Evolutionary conservation across 2,113 vertebrate species (phyloP), one percentile per base, ranked within the genome.

Genomic region (Centropristis striata): DNA sequence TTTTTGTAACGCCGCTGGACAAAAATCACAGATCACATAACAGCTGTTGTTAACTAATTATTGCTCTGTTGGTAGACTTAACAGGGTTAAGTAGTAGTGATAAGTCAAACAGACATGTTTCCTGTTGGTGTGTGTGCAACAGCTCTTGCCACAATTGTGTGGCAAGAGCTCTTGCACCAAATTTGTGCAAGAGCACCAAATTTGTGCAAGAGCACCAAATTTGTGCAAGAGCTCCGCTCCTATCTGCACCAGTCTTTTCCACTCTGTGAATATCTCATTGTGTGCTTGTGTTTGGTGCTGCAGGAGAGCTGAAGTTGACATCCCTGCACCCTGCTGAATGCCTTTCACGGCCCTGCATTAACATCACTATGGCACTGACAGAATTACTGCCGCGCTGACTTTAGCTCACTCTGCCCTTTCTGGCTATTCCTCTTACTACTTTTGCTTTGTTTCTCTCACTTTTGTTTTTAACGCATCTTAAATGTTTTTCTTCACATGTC

Each of bases 311-410:
- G 78, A 86, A 60, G 84, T 86, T 73, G 88, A 90, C 90, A 71
- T 89, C 85, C 81, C 81, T 83, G 89, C 91, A 85, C 91, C 90
- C 90, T 20, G 86, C 93, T 87, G 91, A 91, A 93, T 77, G 91
- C 86, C 71, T 92, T 94, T 93, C 90, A 92, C 42, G 75, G 87
- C 84, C 71, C 89, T 76, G 70, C 92, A 94, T 94, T 94, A 93
- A 80, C 93, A 94, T 94, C 88, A 93, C 93, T 93, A 94, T 92
- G 87, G 87, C 85, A 53, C 81, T 92, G 93, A 92, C 92, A 93
- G 93, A 93, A 86, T 92, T 93, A 94, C 89, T 88, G 89, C 90
- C 37, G 80, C 39, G 70, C 89, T 89, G 90, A 92, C 92, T 91
- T 84, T 88, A 85, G 90, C 86, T 88, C 84, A 57, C 80, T 79